Evolutionary conservation across 2,888 invertebrate species (phyloP).

Genomic region (Apamea crenata): DNA sequence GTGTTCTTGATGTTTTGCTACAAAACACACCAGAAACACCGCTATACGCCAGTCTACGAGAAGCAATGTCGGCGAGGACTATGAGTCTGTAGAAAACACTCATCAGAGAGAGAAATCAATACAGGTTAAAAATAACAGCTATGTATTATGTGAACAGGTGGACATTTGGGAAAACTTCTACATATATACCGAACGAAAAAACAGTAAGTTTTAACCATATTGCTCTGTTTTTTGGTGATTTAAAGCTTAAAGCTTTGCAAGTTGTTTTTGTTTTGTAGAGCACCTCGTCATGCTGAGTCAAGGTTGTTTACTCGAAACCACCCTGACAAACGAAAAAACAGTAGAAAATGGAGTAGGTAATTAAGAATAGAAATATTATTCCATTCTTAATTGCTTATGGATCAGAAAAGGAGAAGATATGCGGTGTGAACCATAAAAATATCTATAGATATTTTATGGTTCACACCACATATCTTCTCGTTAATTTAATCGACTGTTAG

Average conservation of each 20-base stretch:
- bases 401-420: background rate
- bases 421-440: too few relatives aligned
- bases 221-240: background rate
- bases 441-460: slow-evolving; percentile 3
- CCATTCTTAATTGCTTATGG: background rate
- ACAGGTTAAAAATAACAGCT: slow-evolving; percentile 3
- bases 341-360: background rate
- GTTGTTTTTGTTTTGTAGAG: slow-evolving; percentile 24
- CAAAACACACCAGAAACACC: background rate
- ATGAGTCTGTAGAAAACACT: background rate
- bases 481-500: background rate
- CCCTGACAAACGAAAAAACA: background rate
- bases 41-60: background rate
- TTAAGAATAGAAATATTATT: background rate
- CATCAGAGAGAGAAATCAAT: background rate
- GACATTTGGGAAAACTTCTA: background rate
- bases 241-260: background rate
- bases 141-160: background rate
- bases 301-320: slow-evolving; percentile 34
- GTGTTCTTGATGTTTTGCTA: background rate
- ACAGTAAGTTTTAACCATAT: background rate
- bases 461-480: background rate
- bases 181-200: background rate
- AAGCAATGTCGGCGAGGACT: background rate
- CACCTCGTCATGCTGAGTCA: slow-evolving; percentile 36